phyloP scores from a whole-genome alignment of 2,113 vertebrate species.

The Coturnix japonica region DNA sequence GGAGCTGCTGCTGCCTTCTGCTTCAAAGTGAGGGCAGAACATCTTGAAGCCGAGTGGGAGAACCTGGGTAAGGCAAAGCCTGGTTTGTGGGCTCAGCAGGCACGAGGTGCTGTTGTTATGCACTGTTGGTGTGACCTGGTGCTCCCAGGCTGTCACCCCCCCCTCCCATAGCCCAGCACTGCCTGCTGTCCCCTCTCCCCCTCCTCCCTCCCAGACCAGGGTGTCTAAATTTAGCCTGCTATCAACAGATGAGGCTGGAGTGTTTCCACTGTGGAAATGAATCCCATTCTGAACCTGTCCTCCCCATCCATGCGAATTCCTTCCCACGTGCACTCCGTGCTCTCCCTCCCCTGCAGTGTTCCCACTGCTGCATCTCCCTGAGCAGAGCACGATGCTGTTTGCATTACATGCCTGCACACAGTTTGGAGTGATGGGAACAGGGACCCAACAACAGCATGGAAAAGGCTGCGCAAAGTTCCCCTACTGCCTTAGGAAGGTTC shows the following conservation, averaged over 20 bases:
- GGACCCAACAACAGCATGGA: not conserved
- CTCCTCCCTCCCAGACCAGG: conserved; percentile 17
- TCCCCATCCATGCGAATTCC: not conserved
- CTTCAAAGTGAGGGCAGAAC: not conserved
- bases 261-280: conserved; percentile 42
- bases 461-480: not conserved
- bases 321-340: rapidly evolving
- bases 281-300: conserved; percentile 35
- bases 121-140: rapidly evolving
- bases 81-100: not conserved
- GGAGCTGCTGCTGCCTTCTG: not conserved
- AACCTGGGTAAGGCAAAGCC: not conserved
- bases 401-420: rapidly evolving
- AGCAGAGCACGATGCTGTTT: rapidly evolving
- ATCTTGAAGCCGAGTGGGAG: not conserved
- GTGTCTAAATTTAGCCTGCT: conserved; percentile 74
- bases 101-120: too few species aligned
- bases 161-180: conserved; percentile 23
- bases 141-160: not conserved
- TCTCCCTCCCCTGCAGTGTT: not conserved
- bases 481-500: not conserved
- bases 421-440: not conserved
- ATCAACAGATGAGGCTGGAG: conserved; percentile 42
- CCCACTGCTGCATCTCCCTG: not conserved
- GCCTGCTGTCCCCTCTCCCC: conserved; percentile 24